Conservation (phyloP, 2,113 vertebrate genomes). For the Scatophagus argus region DNA sequence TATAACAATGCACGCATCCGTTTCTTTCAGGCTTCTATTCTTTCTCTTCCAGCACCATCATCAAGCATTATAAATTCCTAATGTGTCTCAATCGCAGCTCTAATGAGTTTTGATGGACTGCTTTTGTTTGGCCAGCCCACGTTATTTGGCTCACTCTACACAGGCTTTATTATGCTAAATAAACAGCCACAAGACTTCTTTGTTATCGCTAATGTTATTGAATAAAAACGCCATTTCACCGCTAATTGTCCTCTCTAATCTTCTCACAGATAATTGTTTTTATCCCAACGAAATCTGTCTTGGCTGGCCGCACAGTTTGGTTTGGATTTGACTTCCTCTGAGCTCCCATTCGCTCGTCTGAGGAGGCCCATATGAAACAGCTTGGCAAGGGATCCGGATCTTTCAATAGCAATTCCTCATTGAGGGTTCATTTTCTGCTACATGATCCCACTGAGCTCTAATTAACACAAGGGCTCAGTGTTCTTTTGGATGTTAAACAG, state of each 20-base stretch:
- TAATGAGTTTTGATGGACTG: constrained; percentile 64
- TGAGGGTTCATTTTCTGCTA: constrained; percentile 30
- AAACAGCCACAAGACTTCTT: constrained; percentile 58
- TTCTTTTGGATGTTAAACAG: constrained; percentile 10
- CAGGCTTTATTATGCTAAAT: constrained; percentile 61
- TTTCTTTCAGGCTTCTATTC: constrained; percentile 9
- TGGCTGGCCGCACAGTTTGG: constrained; percentile 36
- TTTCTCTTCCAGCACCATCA: constrained; percentile 3
- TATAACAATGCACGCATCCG: constrained; percentile 24
- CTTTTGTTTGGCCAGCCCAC: constrained; percentile 49
- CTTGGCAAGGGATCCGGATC: not conserved
- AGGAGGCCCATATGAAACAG: not conserved
- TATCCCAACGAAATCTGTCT: constrained; percentile 45
- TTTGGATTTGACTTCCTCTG: constrained; percentile 43
- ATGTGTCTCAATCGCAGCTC: constrained; percentile 34
- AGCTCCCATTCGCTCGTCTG: constrained; percentile 9
- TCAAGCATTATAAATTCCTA: constrained; percentile 8
- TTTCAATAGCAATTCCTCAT: constrained; percentile 10
- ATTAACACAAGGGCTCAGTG: constrained; percentile 12
- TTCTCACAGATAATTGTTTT: constrained; percentile 60
- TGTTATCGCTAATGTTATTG: constrained; percentile 56
- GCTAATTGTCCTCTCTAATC: constrained; percentile 63
- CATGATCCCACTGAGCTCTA: constrained; percentile 16
- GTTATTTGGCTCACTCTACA: constrained; percentile 35
- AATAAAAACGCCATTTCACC: constrained; percentile 56